Evolutionary conservation across 2,888 invertebrate species (phyloP).

Genomic region (Agrotis ipsilon): DNA sequence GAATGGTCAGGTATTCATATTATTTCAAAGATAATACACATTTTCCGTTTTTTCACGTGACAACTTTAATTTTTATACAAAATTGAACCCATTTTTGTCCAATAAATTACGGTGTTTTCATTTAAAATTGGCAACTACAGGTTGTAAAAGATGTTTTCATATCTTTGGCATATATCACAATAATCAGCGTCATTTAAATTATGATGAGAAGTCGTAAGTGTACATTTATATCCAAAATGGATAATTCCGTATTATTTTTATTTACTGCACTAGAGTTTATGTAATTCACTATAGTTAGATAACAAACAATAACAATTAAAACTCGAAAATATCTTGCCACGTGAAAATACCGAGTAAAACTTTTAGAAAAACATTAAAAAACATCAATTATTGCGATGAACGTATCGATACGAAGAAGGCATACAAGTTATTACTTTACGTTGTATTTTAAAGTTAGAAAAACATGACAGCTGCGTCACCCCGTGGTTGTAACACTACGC

Average conservation of each 20-base stretch:
- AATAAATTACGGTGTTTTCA: slow-evolving; percentile 21
- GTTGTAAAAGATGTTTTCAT: slow-evolving; percentile 45
- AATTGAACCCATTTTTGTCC: slow-evolving; percentile 29
- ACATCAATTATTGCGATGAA: slow-evolving; percentile 68
- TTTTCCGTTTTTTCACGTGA: slow-evolving; percentile 63
- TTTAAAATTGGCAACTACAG: slow-evolving; percentile 48
- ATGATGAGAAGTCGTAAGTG: slow-evolving; percentile 15
- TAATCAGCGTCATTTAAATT: slow-evolving; percentile 39
- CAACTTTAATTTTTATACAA: slow-evolving; percentile 43
- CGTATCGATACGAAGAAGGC: slow-evolving; percentile 66
- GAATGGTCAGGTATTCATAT: slow-evolving; percentile 54
- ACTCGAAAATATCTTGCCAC: slow-evolving; percentile 56
- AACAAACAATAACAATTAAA: slow-evolving; percentile 54
- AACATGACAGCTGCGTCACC: slow-evolving; percentile 43
- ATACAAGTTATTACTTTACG: slow-evolving; percentile 68
- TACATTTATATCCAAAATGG: slow-evolving; percentile 22
- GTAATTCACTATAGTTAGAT: slow-evolving; percentile 49
- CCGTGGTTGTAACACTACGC: slow-evolving; percentile 18
- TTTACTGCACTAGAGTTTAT: slow-evolving; percentile 31
- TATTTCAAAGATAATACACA: slow-evolving; percentile 55
- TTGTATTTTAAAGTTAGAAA: slow-evolving; percentile 60
- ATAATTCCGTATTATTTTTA: slow-evolving; percentile 22
- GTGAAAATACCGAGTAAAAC: slow-evolving; percentile 61
- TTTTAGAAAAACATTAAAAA: slow-evolving; percentile 53
- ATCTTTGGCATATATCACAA: slow-evolving; percentile 65